These are phyloP conservation scores for Ganaspis brasiliensis DNA, from an alignment of 2,888 invertebrate species.

Conservation along the genomic window DNA sequence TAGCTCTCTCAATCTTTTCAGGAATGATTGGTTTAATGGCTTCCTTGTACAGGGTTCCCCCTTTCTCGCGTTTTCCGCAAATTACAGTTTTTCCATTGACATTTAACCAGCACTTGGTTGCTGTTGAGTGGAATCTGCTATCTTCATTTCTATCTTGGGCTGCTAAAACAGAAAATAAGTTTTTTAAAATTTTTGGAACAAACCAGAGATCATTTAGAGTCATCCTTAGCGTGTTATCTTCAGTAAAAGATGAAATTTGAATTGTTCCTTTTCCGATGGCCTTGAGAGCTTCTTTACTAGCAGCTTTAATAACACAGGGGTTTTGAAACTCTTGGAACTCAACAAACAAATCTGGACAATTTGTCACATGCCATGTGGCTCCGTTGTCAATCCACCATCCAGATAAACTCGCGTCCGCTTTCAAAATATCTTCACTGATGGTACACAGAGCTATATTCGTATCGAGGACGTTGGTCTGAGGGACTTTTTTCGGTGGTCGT, in stretches of 20 bases:
- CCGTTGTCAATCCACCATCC: conserved; percentile 73
- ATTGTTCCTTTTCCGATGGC: conserved; percentile 58
- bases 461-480: conserved; percentile 42
- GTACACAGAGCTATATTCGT: conserved; percentile 34
- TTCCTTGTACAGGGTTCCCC: conserved; percentile 62
- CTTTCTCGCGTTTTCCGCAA: conserved; percentile 57
- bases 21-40: conserved; percentile 60
- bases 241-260: conserved; percentile 54
- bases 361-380: conserved; percentile 69
- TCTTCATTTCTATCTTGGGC: conserved; percentile 60
- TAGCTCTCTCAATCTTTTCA: conserved; percentile 50
- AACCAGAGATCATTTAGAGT: conserved; percentile 64
- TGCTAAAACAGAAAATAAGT: conserved; percentile 68
- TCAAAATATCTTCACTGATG: conserved; percentile 57
- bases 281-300: conserved; percentile 58
- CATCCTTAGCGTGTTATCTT: conserved; percentile 53
- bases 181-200: conserved; percentile 66
- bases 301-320: conserved; percentile 58
- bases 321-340: conserved; percentile 60
- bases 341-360: conserved; percentile 57
- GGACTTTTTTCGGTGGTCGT: conserved; percentile 35
- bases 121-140: conserved; percentile 59
- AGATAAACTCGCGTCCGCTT: too few relatives aligned
- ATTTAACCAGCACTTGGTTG: conserved; percentile 61
- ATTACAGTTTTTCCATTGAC: conserved; percentile 50